These are phyloP conservation scores for Rapana venosa DNA, from an alignment of 2,888 invertebrate genomes.

Conservation along the genomic window DNA sequence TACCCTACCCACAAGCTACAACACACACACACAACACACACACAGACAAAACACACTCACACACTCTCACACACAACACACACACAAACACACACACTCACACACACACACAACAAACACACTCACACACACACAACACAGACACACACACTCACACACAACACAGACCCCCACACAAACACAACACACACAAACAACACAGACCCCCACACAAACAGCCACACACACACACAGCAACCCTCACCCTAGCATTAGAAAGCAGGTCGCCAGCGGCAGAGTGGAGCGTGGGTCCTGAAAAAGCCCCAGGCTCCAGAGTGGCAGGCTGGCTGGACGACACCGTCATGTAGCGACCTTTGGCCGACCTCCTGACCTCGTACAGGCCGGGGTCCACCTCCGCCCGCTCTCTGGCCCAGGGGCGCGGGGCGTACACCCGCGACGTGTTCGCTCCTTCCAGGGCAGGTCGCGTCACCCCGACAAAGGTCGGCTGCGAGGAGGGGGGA, in stretches of 20 bases:
- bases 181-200: too few relatives aligned
- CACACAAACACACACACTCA: neutral
- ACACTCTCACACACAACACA: neutral
- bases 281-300: constrained; percentile 58
- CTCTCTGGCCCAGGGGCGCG: constrained; percentile 45
- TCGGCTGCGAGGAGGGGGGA: neutral
- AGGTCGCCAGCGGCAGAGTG: constrained; percentile 69
- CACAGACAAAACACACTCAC: neutral
- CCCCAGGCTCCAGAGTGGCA: constrained; percentile 61
- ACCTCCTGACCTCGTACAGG: constrained; percentile 49
- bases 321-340: constrained; percentile 84
- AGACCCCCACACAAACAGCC: too few relatives aligned
- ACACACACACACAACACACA: too few relatives aligned
- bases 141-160: neutral
- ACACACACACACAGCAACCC: constrained; percentile 38
- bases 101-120: neutral
- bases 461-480: neutral
- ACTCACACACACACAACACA: neutral
- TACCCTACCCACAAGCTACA: too few relatives aligned
- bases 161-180: neutral
- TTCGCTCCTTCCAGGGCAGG: neutral
- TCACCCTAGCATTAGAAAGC: constrained; percentile 65
- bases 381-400: constrained; percentile 42
- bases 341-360: constrained; percentile 83
- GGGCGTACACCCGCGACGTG: constrained; percentile 40